Conservation (phyloP, 1,140 invertebrate genomes). For the Drosophila bocki region DNA sequence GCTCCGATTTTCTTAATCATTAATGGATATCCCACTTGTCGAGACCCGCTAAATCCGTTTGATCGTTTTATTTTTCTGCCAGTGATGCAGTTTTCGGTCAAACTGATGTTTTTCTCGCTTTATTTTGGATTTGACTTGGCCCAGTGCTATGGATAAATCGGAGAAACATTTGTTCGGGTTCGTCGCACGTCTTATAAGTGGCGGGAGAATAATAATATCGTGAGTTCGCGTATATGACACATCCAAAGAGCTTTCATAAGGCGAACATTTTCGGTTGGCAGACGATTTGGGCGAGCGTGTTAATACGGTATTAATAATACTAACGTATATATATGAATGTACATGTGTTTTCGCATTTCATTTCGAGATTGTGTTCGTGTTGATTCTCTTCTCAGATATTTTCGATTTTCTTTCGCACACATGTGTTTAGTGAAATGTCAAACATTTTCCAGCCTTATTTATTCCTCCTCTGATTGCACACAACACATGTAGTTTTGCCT, state of each 20-base stretch:
- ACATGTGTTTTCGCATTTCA: constrained; percentile 47
- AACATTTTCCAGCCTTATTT: constrained; percentile 34
- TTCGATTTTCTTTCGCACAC: constrained; percentile 28
- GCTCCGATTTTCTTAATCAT: too few relatives aligned
- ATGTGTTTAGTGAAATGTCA: constrained; percentile 47
- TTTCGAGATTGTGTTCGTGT: constrained; percentile 23
- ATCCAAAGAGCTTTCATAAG: constrained; percentile 64
- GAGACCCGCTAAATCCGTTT: neutral
- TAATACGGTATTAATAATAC: constrained; percentile 79
- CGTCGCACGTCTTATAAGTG: constrained; percentile 65
- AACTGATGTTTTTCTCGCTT: constrained; percentile 26
- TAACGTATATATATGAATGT: constrained; percentile 34
- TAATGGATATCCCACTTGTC: constrained; percentile 9
- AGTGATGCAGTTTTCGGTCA: constrained; percentile 64
- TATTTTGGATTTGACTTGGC: constrained; percentile 42
- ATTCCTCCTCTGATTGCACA: constrained; percentile 20
- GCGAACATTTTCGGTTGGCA: constrained; percentile 37
- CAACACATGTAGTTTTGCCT: constrained; percentile 4
- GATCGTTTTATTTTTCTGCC: constrained; percentile 21
- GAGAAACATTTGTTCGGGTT: constrained; percentile 58
- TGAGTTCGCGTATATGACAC: constrained; percentile 59
- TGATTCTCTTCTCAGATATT: constrained; percentile 10
- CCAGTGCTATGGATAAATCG: constrained; percentile 46
- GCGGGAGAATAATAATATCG: constrained; percentile 14
- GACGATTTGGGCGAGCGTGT: constrained; percentile 59